Evolutionary conservation across 2,888 invertebrate species (phyloP).

Genomic region (Scaptomyza cyrtandrae): DNA sequence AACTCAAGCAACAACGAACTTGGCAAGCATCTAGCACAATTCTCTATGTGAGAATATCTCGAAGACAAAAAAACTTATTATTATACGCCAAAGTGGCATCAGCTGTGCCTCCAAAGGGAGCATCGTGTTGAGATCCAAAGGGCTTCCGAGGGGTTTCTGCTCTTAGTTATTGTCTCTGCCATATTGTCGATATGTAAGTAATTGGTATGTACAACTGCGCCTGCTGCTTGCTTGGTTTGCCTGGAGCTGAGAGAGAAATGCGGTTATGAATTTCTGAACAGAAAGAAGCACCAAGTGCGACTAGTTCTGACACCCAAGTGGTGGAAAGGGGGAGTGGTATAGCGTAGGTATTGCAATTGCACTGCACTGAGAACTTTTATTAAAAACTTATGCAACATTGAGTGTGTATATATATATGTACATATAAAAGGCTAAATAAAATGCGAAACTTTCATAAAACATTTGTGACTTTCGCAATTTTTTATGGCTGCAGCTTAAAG

Average conservation of each 20-base stretch:
- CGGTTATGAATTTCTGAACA: constrained; percentile 75
- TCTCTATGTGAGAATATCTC: constrained; percentile 33
- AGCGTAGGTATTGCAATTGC: constrained; percentile 41
- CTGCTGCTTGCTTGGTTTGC: constrained; percentile 46
- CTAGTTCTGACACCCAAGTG: constrained; percentile 23
- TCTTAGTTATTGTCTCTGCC: constrained; percentile 59
- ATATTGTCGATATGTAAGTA: constrained; percentile 76
- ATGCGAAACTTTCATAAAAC: constrained; percentile 75
- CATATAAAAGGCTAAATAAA: constrained; percentile 65
- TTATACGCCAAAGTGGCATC: constrained; percentile 59
- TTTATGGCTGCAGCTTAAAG: constrained; percentile 66
- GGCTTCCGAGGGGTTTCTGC: neutral
- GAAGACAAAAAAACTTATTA: constrained; percentile 63
- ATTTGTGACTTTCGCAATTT: constrained; percentile 75
- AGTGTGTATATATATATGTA: constrained; percentile 15
- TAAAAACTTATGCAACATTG: constrained; percentile 71
- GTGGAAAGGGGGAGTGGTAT: neutral
- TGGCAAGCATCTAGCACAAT: constrained; percentile 50
- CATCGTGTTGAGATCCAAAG: neutral
- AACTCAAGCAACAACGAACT: constrained; percentile 25
- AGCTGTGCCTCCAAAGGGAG: constrained; percentile 34
- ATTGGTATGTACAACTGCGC: constrained; percentile 76
- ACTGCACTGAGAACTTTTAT: constrained; percentile 56
- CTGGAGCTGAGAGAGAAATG: constrained; percentile 59
- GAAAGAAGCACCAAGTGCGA: constrained; percentile 31